These are phyloP conservation scores for Neodiprion lecontei DNA, from an alignment of 1,140 invertebrate genomes.

Conservation along the genomic window DNA sequence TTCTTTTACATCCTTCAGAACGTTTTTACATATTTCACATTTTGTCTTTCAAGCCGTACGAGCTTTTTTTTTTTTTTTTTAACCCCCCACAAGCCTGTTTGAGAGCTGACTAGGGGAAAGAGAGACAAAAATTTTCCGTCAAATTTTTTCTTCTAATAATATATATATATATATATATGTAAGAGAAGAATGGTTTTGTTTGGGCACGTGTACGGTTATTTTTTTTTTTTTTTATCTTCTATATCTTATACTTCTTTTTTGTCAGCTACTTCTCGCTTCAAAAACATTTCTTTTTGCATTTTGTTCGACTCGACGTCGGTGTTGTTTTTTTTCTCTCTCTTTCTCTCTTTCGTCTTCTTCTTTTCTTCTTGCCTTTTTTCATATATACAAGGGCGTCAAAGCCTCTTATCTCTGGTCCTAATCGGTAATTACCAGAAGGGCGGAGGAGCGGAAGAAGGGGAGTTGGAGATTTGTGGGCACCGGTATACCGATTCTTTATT, in stretches of 20 bases:
- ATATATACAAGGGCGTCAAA: background rate
- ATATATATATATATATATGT: too few relatives aligned
- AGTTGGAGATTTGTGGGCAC: background rate
- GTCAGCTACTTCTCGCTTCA: too few relatives aligned
- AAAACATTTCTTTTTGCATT: too few relatives aligned
- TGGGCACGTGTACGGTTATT: too few relatives aligned
- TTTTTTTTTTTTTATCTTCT: too few relatives aligned
- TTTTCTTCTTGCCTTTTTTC: background rate
- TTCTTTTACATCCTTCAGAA: background rate
- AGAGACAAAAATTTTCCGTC: background rate
- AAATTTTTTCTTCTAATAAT: background rate
- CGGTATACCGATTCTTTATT: background rate
- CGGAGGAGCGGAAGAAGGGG: too few relatives aligned
- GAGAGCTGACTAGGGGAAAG: background rate
- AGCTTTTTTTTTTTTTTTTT: background rate
- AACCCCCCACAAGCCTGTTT: background rate
- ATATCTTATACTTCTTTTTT: too few relatives aligned
- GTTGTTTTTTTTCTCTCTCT: background rate
- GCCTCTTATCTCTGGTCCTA: background rate
- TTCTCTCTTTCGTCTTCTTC: background rate
- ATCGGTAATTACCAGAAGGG: slow-evolving; percentile 2
- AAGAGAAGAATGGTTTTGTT: too few relatives aligned
- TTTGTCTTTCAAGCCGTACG: background rate
- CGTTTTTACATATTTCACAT: background rate
- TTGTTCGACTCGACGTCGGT: too few relatives aligned